Base-by-base conservation (phyloP, 2,888 invertebrate species). In the Morinoia aosen region DNA sequence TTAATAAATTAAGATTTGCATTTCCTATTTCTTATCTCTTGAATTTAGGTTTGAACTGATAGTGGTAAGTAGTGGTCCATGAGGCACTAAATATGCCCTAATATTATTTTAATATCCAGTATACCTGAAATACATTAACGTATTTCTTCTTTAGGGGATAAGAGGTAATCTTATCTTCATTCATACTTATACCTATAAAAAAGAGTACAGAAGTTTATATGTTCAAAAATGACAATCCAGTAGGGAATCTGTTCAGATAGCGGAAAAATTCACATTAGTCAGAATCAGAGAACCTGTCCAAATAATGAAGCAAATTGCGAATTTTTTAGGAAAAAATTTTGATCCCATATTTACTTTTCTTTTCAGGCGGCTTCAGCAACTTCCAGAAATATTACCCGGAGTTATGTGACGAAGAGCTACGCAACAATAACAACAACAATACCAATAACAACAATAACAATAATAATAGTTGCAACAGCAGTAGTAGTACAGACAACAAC, bases 321-420 rank as follows among this genome's bases (percentile, higher is more conserved):
- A 40, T 90, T 90, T 4, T 40, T 40, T 40, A 90, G 8, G 12
- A 4, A 40, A 40, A 16, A 14, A 40, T 90, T 8, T 14, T 40
- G 14, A 16, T 3, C 11, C 33, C 14, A 90, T 40, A 48, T 40
- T 90, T 90, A 16, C 91, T 58, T 95, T 93, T 88, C 58, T 88
- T 56, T 88, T 0, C 96, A 96, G 96, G 96, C 10, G 96, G 96
- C 56, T 96, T 96, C 95, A 95, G 95, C 95, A 95, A 95, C 76
- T 96, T 96, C 91, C 95, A 95, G 39, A 95, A 95, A 40, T 58
- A 93, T 19, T 96, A 96, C 91, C 98, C 98, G 97, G 98, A 98
- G 97, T 97, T 98, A 97, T 98, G 98, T 97, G 98, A 98, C 97
- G 98, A 98, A 97, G 97, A 98, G 95, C 97, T 98, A 97, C 97